Percentiles rank a stretch among this genome's conserved stretches.
These are phyloP conservation scores for Apostichopus parvimensis DNA, from an alignment of 35 echinoderm and acorn worm genomes.

Conservation along the genomic window DNA sequence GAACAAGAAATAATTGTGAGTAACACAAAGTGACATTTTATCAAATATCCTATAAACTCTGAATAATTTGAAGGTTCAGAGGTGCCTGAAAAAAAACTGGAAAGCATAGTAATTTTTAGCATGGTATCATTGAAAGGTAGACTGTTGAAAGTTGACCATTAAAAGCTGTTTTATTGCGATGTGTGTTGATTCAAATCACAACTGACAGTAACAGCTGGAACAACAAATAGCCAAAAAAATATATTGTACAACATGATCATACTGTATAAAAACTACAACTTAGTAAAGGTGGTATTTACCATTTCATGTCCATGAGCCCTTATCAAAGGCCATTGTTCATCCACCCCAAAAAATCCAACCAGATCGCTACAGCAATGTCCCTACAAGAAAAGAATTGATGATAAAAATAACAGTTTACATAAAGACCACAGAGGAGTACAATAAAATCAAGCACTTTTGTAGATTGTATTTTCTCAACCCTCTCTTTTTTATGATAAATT, in stretches of 20 bases:
- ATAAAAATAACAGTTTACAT: no score
- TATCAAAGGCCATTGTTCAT: conserved; percentile 7
- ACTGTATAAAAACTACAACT: background rate
- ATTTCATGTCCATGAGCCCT: conserved; percentile 15
- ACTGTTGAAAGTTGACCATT: background rate
- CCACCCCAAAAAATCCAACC: background rate
- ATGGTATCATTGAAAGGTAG: background rate
- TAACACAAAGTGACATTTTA: background rate
- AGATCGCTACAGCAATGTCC: conserved; percentile 9
- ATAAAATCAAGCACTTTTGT: no score
- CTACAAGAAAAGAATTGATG: background rate
- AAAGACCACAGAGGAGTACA: no score
- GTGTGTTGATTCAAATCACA: background rate
- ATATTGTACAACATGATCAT: background rate
- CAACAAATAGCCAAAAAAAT: background rate
- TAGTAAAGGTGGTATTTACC: background rate
- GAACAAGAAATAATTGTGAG: background rate
- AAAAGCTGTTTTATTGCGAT: background rate
- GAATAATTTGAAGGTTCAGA: background rate
- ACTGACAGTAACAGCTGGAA: background rate
- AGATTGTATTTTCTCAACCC: no score
- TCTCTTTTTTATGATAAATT: no score
- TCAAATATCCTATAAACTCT: background rate
- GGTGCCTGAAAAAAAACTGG: background rate
- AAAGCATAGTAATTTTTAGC: background rate